phyloP scores from a whole-genome alignment of 2,113 vertebrate species.

The Pipra filicauda region DNA sequence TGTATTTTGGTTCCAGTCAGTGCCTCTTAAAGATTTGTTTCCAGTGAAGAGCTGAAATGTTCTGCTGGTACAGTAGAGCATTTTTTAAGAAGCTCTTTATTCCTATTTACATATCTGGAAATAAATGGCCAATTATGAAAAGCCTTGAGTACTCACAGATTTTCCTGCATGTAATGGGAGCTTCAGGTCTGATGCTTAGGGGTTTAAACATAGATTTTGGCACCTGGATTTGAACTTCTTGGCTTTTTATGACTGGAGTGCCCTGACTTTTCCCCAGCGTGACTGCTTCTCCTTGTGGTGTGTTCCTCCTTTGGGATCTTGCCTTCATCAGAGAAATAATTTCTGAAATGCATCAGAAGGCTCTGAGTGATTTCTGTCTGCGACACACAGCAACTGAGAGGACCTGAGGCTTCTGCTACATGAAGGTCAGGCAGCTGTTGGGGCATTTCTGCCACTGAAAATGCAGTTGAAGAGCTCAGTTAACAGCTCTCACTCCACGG shows the following conservation, averaged over 20 bases:
- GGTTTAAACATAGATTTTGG: background rate
- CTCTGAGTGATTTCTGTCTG: background rate
- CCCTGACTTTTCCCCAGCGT: background rate
- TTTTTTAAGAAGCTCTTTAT: background rate
- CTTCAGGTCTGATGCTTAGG: background rate
- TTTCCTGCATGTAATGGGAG: background rate
- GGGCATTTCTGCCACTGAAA: background rate
- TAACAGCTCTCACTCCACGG: background rate
- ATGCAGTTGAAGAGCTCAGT: background rate
- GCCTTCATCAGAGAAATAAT: background rate
- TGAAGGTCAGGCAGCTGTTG: conserved; percentile 11
- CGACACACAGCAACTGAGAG: background rate
- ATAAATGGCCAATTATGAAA: background rate
- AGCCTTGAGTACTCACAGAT: background rate
- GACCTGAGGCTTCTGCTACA: background rate
- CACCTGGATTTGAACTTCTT: background rate
- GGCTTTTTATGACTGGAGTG: background rate
- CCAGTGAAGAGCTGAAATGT: background rate
- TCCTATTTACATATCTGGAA: background rate
- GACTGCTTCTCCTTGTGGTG: background rate
- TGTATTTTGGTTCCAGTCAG: background rate
- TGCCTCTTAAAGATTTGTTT: background rate
- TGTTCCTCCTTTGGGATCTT: background rate
- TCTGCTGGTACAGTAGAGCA: background rate
- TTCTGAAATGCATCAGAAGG: background rate